Conservation (phyloP, 30 jellyfish, hydroid and myxozoan species). For the Aurelia coerulea region DNA sequence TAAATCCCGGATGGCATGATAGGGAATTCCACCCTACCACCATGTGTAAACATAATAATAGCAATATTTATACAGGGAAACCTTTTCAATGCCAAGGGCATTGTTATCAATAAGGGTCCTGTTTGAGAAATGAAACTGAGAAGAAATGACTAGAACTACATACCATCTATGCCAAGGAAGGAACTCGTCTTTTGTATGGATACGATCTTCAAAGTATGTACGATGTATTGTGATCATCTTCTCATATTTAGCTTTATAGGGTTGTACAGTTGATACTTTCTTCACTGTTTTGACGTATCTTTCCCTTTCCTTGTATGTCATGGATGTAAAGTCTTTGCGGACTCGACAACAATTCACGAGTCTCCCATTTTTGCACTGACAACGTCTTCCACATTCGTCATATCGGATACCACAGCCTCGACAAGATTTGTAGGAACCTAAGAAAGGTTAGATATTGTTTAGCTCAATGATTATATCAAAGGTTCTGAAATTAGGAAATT, state of each 20-base stretch:
- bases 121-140: too few species aligned
- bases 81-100: too few species aligned
- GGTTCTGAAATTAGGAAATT: too few species aligned
- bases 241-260: constrained; percentile 61
- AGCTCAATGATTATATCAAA: not conserved
- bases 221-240: constrained; percentile 51
- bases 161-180: constrained; percentile 97
- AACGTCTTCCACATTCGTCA: constrained; percentile 89
- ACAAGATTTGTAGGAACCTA: constrained; percentile 22
- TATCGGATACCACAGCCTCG: constrained; percentile 36
- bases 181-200: constrained; percentile 69
- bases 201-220: constrained; percentile 51
- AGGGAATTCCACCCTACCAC: too few species aligned
- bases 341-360: constrained; percentile 79
- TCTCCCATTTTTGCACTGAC: constrained; percentile 81
- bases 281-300: constrained; percentile 71
- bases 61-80: too few species aligned
- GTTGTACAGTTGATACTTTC: constrained; percentile 62
- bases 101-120: too few species aligned
- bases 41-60: too few species aligned
- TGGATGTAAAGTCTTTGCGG: constrained; percentile 86
- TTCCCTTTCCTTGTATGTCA: constrained; percentile 71
- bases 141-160: not conserved
- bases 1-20: too few species aligned
- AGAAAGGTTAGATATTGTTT: not conserved